Base-by-base conservation (phyloP, 2,113 vertebrate species). In the Prolemur simus region DNA sequence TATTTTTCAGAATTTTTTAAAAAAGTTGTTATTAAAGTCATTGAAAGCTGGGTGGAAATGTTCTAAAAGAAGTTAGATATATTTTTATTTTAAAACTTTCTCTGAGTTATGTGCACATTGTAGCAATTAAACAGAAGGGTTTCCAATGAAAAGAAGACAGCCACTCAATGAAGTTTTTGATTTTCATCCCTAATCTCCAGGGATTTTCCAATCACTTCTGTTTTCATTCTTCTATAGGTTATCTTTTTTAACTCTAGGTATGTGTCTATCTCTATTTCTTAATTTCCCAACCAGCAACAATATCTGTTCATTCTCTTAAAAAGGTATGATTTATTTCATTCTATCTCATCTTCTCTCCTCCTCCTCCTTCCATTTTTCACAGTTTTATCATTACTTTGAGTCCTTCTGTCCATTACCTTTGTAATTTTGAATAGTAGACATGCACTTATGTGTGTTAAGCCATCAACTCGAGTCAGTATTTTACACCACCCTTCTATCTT, bases 51-150 rank as follows among this genome's bases (percentile, higher is more conserved):
- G 13, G 18, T 32, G 3, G 37, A 88, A 63, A 39, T 34, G 3
- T 6, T 92, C 39, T 84, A 94, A 71, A 84, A 88, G 2, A 42
- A 68, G n/a, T 76, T 52, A 45, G 8, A 11, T 42, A 86, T 69
- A 84, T 39, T 85, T 95, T 73, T 56, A 66, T 83, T 94, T 91
- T 63, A 18, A 83, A 87, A 60, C 39, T 45, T 77, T 84, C 21
- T 69, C 52, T 54, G 32, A 13, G 21, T 73, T 69, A 49, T 52
- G 4, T 69, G 60, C 60, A 6, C 11, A 52, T 68, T 66, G 9
- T 82, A 74, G 66, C 34, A 81, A 86, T 80, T 27, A 39, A 81
- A 63, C 6, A 82, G 10, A 88, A 34, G 4, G 13, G 6, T 54
- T 91, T 42, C 92, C 63, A 84, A 77, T 77, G 32, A 14, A 93